Percentiles rank a stretch among this genome's conserved stretches.
phyloP scores from a whole-genome alignment of 2,113 vertebrate genomes.

The Xyliphius kryptos region DNA sequence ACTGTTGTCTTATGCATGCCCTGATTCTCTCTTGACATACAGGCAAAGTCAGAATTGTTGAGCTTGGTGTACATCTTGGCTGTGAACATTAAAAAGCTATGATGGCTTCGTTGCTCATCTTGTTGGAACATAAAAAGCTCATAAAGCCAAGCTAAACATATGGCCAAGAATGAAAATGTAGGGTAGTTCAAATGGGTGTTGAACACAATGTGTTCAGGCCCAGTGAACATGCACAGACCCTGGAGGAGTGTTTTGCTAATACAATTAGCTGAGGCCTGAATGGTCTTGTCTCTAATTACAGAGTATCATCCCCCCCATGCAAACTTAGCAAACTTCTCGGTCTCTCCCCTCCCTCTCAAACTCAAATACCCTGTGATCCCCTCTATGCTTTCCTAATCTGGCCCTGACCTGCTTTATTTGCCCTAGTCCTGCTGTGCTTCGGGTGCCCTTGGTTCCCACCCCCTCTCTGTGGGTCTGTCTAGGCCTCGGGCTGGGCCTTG shows the following conservation, averaged over 20 bases:
- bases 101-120: slow-evolving; percentile 6
- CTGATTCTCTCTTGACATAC: background rate
- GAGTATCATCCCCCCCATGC: slow-evolving; percentile 18
- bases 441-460: slow-evolving; percentile 50
- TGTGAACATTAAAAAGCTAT: slow-evolving; percentile 3
- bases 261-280: slow-evolving; percentile 45
- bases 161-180: slow-evolving; percentile 52
- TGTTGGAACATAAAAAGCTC: slow-evolving; percentile 60
- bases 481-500: slow-evolving; percentile 70
- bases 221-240: slow-evolving; percentile 53
- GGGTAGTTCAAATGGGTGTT: slow-evolving; percentile 48
- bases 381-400: slow-evolving; percentile 61
- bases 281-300: slow-evolving; percentile 46
- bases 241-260: slow-evolving; percentile 48
- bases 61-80: background rate
- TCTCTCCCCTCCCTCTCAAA: slow-evolving; percentile 3
- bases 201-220: slow-evolving; percentile 62
- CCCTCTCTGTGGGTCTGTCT: slow-evolving; percentile 47
- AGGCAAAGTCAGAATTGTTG: background rate
- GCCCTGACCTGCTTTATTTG: slow-evolving; percentile 68
- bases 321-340: slow-evolving; percentile 27
- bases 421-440: slow-evolving; percentile 46
- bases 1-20: slow-evolving; percentile 18
- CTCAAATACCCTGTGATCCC: slow-evolving; percentile 29
- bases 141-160: slow-evolving; percentile 64